These are phyloP conservation scores for Diabrotica undecimpunctata DNA, from an alignment of 1,140 invertebrate species.

Conservation along the genomic window DNA sequence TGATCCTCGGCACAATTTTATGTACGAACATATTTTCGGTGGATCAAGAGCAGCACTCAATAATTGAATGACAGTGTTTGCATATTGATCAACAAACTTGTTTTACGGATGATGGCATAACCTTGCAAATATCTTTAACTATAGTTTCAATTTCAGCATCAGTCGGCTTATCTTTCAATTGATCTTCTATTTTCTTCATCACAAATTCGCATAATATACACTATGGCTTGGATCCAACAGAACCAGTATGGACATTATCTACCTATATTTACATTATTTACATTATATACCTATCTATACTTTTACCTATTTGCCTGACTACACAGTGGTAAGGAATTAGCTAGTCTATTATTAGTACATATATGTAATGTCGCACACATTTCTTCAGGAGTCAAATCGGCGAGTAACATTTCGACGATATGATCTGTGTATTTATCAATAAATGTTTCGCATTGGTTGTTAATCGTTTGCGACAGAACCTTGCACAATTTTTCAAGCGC, in stretches of 20 bases:
- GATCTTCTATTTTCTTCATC: constrained; percentile 64
- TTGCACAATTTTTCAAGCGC: constrained; percentile 70
- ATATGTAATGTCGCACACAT: constrained; percentile 73
- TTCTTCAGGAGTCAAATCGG: constrained; percentile 72
- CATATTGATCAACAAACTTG: constrained; percentile 85
- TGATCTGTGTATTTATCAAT: constrained; percentile 72
- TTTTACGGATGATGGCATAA: constrained; percentile 62
- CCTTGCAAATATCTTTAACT: constrained; percentile 66
- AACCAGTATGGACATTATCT: too few relatives aligned
- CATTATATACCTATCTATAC: constrained; percentile 24
- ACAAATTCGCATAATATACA: constrained; percentile 72
- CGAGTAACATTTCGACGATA: constrained; percentile 71
- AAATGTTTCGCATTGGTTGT: constrained; percentile 67
- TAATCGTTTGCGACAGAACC: constrained; percentile 61
- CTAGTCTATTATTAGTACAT: constrained; percentile 52
- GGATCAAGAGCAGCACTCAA: constrained; percentile 69
- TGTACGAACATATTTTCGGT: constrained; percentile 64
- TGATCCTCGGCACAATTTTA: constrained; percentile 75
- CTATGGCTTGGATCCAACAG: constrained; percentile 24
- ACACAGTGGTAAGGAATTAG: constrained; percentile 1
- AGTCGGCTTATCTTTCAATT: constrained; percentile 63
- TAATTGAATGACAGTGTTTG: constrained; percentile 68
- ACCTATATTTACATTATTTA: too few relatives aligned
- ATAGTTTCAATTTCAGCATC: constrained; percentile 67
- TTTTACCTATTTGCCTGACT: constrained; percentile 14